A percentile compares a stretch with the other conserved stretches of the same genome.
Conservation (phyloP, 2,113 vertebrate genomes). For the Hymenochirus boettgeri region DNA sequence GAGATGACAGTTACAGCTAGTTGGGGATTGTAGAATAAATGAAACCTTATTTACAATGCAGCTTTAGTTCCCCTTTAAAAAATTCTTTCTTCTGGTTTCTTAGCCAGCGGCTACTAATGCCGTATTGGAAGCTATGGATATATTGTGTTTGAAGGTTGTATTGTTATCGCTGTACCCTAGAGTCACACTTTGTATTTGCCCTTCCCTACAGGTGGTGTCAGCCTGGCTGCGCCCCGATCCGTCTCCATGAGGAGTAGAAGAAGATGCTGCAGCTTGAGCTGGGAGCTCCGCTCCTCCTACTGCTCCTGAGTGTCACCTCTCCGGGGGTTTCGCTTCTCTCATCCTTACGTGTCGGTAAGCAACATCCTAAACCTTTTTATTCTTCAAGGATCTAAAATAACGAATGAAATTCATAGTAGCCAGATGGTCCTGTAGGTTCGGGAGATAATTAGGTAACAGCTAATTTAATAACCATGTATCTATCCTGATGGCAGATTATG, state of each 20-base stretch:
- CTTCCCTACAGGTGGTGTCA: conserved; percentile 78
- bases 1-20: too few relatives aligned
- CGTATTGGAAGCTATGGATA: too few relatives aligned
- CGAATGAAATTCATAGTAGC: background rate
- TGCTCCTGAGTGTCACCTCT: conserved; percentile 73
- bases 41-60: too few relatives aligned
- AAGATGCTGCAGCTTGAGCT: conserved; percentile 76
- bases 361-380: background rate
- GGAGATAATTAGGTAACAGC: background rate
- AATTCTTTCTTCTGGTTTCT: too few relatives aligned
- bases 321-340: conserved; percentile 78
- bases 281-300: conserved; percentile 77
- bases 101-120: too few relatives aligned
- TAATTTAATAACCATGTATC: too few relatives aligned
- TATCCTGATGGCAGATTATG: background rate
- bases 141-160: too few relatives aligned
- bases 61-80: too few relatives aligned
- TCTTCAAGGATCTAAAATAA: background rate
- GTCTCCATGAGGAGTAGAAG: conserved; percentile 96
- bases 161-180: too few relatives aligned
- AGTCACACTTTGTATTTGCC: background rate
- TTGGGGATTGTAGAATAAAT: too few relatives aligned
- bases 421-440: background rate
- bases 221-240: conserved; percentile 84
- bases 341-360: conserved; percentile 86